phyloP scores from a whole-genome alignment of 2,888 invertebrate genomes.

The Epistrophella euchroma region DNA sequence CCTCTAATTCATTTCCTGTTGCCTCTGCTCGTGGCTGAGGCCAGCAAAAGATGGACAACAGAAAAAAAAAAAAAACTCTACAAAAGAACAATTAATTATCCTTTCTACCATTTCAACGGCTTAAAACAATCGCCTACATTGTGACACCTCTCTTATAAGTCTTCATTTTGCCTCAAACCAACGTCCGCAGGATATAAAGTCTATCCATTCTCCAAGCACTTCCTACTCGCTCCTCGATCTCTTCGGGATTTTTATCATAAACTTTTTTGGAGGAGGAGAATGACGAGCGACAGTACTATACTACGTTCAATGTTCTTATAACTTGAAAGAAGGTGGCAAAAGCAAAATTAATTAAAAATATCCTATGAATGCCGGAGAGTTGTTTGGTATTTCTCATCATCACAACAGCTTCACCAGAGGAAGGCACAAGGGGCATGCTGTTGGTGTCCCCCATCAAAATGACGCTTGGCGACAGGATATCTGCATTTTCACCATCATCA shows the following conservation, averaged over 20 bases:
- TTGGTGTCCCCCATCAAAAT: background rate
- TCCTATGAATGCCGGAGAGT: conserved; percentile 43
- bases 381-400: conserved; percentile 71
- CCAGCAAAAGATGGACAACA: background rate
- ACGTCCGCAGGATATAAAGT: conserved; percentile 47
- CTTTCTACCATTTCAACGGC: conserved; percentile 56
- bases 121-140: conserved; percentile 54
- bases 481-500: background rate
- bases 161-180: conserved; percentile 3
- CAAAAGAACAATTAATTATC: conserved; percentile 73
- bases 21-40: background rate
- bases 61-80: conserved; percentile 24
- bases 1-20: conserved; percentile 38
- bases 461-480: background rate
- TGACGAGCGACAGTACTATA: background rate
- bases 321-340: conserved; percentile 61
- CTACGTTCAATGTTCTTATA: background rate
- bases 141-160: background rate
- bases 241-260: conserved; percentile 33
- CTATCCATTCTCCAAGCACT: background rate
- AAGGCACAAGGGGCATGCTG: background rate
- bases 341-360: conserved; percentile 74
- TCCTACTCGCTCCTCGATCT: conserved; percentile 6
- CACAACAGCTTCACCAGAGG: conserved; percentile 31
- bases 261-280: background rate